Conservation (phyloP, 2,888 invertebrate genomes). For the Vannuccia rotundouncinata region DNA sequence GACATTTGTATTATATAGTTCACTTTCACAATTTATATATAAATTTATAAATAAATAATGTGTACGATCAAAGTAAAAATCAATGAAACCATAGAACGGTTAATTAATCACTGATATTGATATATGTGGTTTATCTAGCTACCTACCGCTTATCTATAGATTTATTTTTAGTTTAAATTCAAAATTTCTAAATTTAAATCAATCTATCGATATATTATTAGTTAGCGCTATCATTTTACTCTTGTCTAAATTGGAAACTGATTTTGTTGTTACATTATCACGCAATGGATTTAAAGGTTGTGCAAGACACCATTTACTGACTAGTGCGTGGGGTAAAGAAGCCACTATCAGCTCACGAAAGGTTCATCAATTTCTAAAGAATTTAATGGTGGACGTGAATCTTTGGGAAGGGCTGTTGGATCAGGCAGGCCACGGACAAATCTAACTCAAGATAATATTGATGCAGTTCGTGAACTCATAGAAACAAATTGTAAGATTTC, state of each 20-base stretch:
- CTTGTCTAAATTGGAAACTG: background rate
- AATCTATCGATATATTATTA: slow-evolving; percentile 20
- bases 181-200: slow-evolving; percentile 21
- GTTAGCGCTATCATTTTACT: slow-evolving; percentile 8
- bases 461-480: slow-evolving; percentile 18
- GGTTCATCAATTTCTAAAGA: slow-evolving; percentile 16
- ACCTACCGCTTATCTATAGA: slow-evolving; percentile 7
- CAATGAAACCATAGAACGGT: background rate
- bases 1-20: too few relatives aligned
- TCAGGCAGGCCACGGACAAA: slow-evolving; percentile 15
- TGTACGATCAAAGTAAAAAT: slow-evolving; percentile 6
- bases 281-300: slow-evolving; percentile 11
- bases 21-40: too few relatives aligned
- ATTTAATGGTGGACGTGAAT: slow-evolving; percentile 15
- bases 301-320: slow-evolving; percentile 15
- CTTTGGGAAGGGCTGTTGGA: slow-evolving; percentile 22
- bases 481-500: slow-evolving; percentile 16
- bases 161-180: background rate
- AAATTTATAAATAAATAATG: background rate
- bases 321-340: background rate
- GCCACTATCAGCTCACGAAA: slow-evolving; percentile 11
- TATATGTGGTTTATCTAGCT: background rate
- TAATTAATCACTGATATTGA: slow-evolving; percentile 2
- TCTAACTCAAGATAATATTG: slow-evolving; percentile 24
- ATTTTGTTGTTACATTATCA: slow-evolving; percentile 24